Percentiles rank a stretch among this genome's conserved stretches.
phyloP scores from a whole-genome alignment of 37 sponge, comb jelly and placozoan genomes.

The Sycon ciliatum region DNA sequence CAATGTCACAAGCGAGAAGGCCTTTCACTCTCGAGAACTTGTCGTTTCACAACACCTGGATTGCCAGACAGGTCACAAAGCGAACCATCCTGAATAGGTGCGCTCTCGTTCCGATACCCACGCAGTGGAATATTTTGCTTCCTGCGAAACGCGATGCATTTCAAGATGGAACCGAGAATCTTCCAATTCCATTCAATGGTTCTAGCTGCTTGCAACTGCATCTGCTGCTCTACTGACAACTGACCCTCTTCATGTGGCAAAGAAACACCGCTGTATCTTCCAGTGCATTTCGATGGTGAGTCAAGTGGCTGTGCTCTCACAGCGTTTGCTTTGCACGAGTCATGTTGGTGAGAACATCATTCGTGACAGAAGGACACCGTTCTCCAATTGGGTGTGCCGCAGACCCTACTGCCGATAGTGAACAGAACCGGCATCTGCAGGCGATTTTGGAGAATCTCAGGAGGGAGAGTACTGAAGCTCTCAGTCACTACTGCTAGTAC shows the following conservation, averaged over 20 bases:
- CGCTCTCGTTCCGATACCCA: conserved; percentile 35
- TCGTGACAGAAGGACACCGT: no score
- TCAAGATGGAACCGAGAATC: conserved; percentile 29
- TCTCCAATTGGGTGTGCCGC: no score
- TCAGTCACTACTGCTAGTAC: no score
- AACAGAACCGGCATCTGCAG: no score
- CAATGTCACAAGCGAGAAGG: no score
- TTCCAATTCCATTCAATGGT: conserved; percentile 5
- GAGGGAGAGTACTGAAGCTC: no score
- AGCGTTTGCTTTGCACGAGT: background rate
- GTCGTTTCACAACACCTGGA: no score
- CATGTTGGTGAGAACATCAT: background rate
- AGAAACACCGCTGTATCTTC: background rate
- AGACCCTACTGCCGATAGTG: no score
- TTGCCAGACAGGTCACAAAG: conserved; percentile 1
- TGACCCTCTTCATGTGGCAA: background rate
- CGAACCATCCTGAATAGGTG: no score
- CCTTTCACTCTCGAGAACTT: no score
- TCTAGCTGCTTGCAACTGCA: conserved; percentile 12
- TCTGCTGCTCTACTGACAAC: background rate
- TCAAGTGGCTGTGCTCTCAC: background rate
- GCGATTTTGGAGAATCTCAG: no score
- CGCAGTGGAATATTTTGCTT: conserved; percentile 39
- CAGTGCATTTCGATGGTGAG: conserved; percentile 10
- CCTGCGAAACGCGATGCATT: conserved; percentile 31